Percentiles rank a stretch among this genome's conserved stretches.
Evolutionary conservation across 2,888 invertebrate species (phyloP).

Genomic region (Ornithoptera alexandrae): DNA sequence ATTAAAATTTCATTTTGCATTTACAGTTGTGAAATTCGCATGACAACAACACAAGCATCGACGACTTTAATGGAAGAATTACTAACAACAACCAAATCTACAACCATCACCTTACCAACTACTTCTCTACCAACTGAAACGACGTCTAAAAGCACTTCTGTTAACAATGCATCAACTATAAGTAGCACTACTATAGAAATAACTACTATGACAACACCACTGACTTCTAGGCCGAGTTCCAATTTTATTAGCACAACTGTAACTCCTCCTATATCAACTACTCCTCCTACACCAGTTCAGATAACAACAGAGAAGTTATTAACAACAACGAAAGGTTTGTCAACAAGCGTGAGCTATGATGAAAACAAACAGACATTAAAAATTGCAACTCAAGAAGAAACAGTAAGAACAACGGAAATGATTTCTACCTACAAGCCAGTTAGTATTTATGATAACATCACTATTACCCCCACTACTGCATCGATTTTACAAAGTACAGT

Average conservation of each 20-base stretch:
- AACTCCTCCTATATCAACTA: constrained; percentile 30
- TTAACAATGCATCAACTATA: constrained; percentile 21
- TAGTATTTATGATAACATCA: constrained; percentile 28
- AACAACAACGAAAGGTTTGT: constrained; percentile 7
- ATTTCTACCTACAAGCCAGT: constrained; percentile 33
- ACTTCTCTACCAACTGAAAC: constrained; percentile 36
- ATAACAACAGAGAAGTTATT: constrained; percentile 23
- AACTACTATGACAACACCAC: constrained; percentile 37
- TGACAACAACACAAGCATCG: constrained; percentile 53
- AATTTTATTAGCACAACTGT: constrained; percentile 28
- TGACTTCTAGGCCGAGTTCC: constrained; percentile 28
- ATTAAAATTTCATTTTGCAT: constrained; percentile 26
- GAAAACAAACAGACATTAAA: not conserved
- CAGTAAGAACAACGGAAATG: constrained; percentile 27
- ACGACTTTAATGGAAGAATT: constrained; percentile 54
- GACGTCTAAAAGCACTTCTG: constrained; percentile 12
- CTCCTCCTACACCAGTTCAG: constrained; percentile 30
- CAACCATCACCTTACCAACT: constrained; percentile 34
- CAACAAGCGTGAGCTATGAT: not conserved
- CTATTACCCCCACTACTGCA: constrained; percentile 15
- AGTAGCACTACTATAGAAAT: constrained; percentile 32
- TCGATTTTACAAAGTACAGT: constrained; percentile 14
- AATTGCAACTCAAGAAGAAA: not conserved
- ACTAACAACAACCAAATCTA: constrained; percentile 62
- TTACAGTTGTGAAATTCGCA: constrained; percentile 70